Conservation (phyloP, 2,888 invertebrate species). For the Lithophane ornitopus region DNA sequence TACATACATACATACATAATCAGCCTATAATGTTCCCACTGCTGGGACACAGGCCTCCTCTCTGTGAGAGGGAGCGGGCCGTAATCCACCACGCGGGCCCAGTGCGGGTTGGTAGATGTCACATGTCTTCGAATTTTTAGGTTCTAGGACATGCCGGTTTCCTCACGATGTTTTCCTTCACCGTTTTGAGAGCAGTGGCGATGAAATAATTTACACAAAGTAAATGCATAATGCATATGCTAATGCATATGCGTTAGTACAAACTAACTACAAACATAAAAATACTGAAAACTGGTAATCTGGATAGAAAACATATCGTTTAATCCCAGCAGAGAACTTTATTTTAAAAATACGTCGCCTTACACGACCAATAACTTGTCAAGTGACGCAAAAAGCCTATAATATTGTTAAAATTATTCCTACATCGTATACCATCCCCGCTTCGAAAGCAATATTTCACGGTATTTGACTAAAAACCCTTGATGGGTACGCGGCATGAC, state of each 20-base stretch:
- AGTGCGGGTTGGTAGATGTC: no score
- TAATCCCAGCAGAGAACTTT: slow-evolving; percentile 4
- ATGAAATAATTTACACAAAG: no score
- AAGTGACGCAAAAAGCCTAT: slow-evolving; percentile 51
- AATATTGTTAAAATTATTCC: slow-evolving; percentile 52
- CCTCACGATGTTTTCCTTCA: no score
- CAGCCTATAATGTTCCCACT: no score
- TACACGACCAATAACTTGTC: slow-evolving; percentile 39
- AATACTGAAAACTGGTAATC: neutral
- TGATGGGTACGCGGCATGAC: slow-evolving; percentile 61
- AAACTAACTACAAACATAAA: neutral
- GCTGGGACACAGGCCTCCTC: no score
- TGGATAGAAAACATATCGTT: neutral
- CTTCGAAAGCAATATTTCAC: slow-evolving; percentile 65
- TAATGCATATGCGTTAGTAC: neutral
- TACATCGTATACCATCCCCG: slow-evolving; percentile 55
- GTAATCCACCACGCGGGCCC: no score
- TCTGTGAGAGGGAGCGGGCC: no score
- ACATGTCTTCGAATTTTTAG: no score
- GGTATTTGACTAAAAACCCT: slow-evolving; percentile 67
- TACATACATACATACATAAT: no score
- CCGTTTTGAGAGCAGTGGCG: no score
- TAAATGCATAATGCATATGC: no score
- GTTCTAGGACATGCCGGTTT: no score
- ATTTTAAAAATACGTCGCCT: slow-evolving; percentile 8